Conservation (phyloP, 2,888 invertebrate genomes). For the Rhaphigaster nebulosa region DNA sequence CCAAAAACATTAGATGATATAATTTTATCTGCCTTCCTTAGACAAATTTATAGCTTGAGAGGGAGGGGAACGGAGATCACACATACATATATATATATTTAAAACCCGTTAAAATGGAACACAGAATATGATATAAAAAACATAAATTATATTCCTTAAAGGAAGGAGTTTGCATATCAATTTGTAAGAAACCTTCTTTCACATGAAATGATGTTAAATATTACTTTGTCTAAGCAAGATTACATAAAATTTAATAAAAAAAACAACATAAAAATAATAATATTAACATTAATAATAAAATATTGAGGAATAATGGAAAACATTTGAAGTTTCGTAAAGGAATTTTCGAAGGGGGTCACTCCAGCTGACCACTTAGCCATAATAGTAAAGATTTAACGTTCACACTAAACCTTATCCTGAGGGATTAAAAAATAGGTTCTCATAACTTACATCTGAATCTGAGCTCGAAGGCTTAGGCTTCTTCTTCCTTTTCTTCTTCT, state of each 20-base stretch:
- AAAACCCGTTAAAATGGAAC: no score
- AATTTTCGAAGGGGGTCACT: neutral
- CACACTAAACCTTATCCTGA: neutral
- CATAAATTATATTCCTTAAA: no score
- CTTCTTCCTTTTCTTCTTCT: constrained; percentile 67
- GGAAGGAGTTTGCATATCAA: neutral
- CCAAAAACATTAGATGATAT: no score
- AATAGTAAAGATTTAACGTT: neutral
- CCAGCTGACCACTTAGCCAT: neutral
- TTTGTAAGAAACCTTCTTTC: neutral
- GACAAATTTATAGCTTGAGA: neutral
- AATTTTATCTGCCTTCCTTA: neutral
- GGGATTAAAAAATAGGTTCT: neutral
- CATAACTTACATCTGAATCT: constrained; percentile 71
- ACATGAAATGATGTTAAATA: neutral
- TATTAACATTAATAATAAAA: no score
- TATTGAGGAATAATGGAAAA: no score
- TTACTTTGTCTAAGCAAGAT: neutral
- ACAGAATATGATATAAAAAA: no score
- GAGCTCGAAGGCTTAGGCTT: constrained; percentile 73
- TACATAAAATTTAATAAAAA: no score
- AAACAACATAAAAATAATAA: no score
- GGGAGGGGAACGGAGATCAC: no score
- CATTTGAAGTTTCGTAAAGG: no score
- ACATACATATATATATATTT: no score